Percentiles rank a stretch among this genome's conserved stretches.
Conservation (phyloP, 2,797 vertebrate genomes). For the Hirundo rustica region DNA sequence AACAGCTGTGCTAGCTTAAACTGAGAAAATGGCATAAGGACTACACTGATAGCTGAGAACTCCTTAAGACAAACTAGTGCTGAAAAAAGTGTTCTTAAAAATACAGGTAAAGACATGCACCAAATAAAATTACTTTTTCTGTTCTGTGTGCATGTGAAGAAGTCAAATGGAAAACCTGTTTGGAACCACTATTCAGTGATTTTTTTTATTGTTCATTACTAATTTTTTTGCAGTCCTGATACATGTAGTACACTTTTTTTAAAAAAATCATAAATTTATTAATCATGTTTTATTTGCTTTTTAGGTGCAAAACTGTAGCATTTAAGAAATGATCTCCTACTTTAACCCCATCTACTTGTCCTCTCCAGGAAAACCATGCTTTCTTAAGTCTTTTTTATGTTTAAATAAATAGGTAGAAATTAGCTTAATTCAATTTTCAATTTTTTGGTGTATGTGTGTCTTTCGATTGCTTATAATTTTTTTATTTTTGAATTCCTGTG, state of each 20-base stretch:
- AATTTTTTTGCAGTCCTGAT: neutral
- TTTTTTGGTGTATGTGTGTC: accelerated
- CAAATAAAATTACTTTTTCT: neutral
- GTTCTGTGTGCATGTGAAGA: neutral
- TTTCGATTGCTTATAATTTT: neutral
- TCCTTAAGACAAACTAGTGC: neutral
- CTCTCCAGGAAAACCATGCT: neutral
- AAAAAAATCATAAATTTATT: neutral
- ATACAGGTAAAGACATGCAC: neutral
- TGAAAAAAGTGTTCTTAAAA: neutral
- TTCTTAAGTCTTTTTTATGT: neutral
- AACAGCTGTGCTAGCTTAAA: neutral
- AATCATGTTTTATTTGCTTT: neutral
- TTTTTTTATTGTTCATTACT: neutral
- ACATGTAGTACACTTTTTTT: neutral
- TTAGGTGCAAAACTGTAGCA: neutral
- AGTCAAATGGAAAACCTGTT: neutral
- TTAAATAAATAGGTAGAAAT: neutral
- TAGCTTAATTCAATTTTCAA: neutral
- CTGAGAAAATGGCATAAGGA: neutral
- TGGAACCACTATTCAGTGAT: neutral
- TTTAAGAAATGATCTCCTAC: neutral
- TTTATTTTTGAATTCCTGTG: neutral
- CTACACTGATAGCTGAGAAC: neutral
- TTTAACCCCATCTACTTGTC: neutral